Percentiles rank a stretch among this genome's conserved stretches.
phyloP scores from a whole-genome alignment of 2,888 invertebrate genomes.

The Drosophila imparisetae region DNA sequence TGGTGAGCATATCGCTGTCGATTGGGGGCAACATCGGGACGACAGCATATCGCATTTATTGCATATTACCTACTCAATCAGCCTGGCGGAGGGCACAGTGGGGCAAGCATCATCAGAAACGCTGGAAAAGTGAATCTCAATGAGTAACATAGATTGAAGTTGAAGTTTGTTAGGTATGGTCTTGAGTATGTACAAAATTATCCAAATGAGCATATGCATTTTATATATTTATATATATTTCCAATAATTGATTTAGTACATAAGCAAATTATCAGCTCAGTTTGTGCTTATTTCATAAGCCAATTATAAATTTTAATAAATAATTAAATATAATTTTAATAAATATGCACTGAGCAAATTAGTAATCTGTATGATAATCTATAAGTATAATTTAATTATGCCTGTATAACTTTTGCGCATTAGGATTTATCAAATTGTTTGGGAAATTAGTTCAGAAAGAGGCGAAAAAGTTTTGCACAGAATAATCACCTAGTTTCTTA shows the following conservation, averaged over 20 bases:
- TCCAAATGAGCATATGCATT: neutral
- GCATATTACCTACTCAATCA: constrained; percentile 75
- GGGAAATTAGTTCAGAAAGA: constrained; percentile 28
- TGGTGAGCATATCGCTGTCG: constrained; percentile 66
- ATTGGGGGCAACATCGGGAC: constrained; percentile 37
- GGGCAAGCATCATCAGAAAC: constrained; percentile 15
- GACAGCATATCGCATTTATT: constrained; percentile 73
- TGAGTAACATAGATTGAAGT: neutral
- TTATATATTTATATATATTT: too few relatives aligned
- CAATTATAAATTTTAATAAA: neutral
- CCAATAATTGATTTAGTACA: too few relatives aligned
- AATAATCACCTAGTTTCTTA: constrained; percentile 29
- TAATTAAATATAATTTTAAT: neutral
- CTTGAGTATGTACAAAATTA: neutral
- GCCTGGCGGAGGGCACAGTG: constrained; percentile 45
- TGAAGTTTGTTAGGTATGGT: neutral
- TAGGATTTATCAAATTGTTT: constrained; percentile 22
- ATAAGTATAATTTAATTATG: constrained; percentile 8
- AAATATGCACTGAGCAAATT: neutral
- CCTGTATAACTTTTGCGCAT: neutral
- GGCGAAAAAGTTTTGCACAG: constrained; percentile 9
- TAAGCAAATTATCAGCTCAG: too few relatives aligned
- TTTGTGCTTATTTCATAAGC: neutral
- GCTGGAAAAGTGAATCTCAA: neutral
- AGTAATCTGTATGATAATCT: neutral